Conservation (phyloP, 2,113 vertebrate genomes). For the Pionites leucogaster region DNA sequence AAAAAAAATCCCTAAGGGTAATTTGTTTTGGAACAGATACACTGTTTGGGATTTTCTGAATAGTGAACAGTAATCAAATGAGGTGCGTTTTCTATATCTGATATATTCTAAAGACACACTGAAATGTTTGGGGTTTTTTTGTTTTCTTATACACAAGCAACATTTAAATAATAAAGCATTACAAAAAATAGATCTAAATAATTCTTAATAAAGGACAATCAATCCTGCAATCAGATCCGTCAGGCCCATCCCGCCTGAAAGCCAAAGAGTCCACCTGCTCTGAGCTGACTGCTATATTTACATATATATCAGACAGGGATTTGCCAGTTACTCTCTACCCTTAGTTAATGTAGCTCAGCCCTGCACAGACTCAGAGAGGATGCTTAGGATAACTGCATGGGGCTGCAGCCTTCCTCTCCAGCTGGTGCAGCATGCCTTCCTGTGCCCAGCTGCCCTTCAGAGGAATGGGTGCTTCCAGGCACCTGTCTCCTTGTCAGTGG, state of each 20-base stretch:
- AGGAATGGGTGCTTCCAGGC: not conserved
- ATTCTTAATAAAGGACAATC: not conserved
- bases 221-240: not conserved
- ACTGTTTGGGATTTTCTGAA: constrained; percentile 1
- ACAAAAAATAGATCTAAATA: not conserved
- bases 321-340: constrained; percentile 20
- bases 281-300: constrained; percentile 41
- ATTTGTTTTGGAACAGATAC: constrained; percentile 20
- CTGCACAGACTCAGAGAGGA: not conserved
- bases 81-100: not conserved
- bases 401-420: not conserved
- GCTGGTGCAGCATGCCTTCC: not conserved
- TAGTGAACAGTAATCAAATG: not conserved
- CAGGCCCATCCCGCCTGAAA: not conserved
- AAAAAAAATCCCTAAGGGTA: constrained; percentile 9
- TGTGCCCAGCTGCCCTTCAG: not conserved
- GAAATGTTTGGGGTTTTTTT: not conserved
- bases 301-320: not conserved
- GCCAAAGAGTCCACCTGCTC: constrained; percentile 44
- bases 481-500: not conserved
- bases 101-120: not conserved
- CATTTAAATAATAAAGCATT: not conserved
- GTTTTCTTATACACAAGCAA: not conserved
- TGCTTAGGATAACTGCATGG: not conserved
- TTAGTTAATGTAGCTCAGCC: not conserved